phyloP scores from a whole-genome alignment of 2,113 vertebrate species.

The Grammomys surdaster region DNA sequence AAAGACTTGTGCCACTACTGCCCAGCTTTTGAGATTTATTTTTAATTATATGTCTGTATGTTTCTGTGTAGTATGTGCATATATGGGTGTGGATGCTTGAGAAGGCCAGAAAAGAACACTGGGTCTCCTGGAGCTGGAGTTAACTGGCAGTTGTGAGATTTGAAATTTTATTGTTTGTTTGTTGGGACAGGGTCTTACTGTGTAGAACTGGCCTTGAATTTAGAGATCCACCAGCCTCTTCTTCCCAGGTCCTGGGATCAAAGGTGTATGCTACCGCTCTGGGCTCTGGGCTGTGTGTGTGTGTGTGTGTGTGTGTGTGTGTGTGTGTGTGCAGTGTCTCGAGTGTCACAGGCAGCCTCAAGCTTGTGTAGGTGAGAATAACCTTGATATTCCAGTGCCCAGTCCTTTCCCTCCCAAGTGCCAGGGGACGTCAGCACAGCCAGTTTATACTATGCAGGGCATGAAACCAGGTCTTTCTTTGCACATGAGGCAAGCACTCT shows the following conservation, averaged over 20 bases:
- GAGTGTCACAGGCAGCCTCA: background rate
- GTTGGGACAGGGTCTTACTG: background rate
- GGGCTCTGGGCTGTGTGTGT: background rate
- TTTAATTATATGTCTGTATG: background rate
- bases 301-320: background rate
- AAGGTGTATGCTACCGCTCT: background rate
- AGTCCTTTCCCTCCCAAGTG: background rate
- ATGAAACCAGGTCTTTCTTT: background rate
- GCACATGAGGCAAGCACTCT: background rate
- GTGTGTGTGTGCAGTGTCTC: background rate
- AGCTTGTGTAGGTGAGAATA: background rate
- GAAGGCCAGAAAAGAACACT: background rate
- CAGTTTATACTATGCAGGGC: too few relatives aligned
- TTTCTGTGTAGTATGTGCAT: background rate
- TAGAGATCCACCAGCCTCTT: background rate
- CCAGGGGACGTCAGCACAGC: background rate
- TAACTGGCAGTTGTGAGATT: background rate
- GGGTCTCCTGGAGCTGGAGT: too few relatives aligned
- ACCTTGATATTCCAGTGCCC: background rate
- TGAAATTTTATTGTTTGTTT: background rate
- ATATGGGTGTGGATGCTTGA: background rate
- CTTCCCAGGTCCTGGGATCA: background rate
- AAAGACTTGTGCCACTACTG: background rate
- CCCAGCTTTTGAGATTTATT: background rate
- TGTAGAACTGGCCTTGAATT: background rate